Evolutionary conservation across 2,888 invertebrate species (phyloP), one percentile per base, ranked within the genome.

Genomic region (Leucophenga maculata): DNA sequence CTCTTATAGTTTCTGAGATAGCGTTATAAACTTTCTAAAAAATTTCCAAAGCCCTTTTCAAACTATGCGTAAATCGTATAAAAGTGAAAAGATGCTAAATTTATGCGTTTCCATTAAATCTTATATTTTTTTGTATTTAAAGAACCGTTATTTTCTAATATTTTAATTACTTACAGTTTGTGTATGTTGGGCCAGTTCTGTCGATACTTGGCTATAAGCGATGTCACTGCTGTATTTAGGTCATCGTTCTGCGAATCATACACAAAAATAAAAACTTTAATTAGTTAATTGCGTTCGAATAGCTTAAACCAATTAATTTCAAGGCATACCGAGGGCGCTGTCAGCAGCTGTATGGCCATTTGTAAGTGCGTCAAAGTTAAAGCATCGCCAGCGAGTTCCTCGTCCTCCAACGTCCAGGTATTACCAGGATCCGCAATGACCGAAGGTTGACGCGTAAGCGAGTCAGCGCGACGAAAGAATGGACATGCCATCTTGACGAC

Each of bases 301-400:
- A 26, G 26, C 2, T 3, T 26, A 26, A 6, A 39, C n/a, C n/a
- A 39, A 39, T 11, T 11, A 39, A 6, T 39, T 39, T 3, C 11
- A 39, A 39, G 8, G 11, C 39, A 8, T 90, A 95, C 95, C 90
- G 94, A 92, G 69, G 95, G 95, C 55, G 94, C 93, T 44, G 95
- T 95, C 75, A 96, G 90, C 72, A 95, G 90, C 81, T 94, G 92
- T 77, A 96, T 92, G 48, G 95, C 95, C 83, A 94, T 93, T 84
- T 94, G 94, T 79, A 96, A 90, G 86, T 95, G 93, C 87, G 94
- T 94, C 86, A 95, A 78, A 69, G 89, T 87, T 74, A 89, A 74
- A n/a, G 89, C 89, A 85, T 89, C 89, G 68, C 86, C 88, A 31
- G 88, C 77, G 31, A 84, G 74, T 72, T 89, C 89, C 69, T 89